Evolutionary conservation across 2,113 vertebrate species (phyloP), one percentile per base, ranked within the genome.

Genomic region (Neofelis nebulosa): DNA sequence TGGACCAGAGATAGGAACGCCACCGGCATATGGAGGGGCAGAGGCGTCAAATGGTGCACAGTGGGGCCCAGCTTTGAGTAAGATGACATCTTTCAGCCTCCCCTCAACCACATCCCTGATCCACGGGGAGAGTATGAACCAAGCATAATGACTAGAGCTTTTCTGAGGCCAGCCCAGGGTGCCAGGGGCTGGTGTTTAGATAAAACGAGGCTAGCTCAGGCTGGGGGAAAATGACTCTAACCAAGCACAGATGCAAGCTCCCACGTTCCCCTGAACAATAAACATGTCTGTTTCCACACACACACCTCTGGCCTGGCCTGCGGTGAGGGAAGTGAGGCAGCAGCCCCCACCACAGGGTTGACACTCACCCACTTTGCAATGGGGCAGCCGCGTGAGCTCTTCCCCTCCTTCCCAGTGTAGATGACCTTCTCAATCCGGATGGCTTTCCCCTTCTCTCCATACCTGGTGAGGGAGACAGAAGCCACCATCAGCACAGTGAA

Each of bases 291-390:
- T 21, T 15, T 79, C 73, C n/a, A 11, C 69, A 61, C 21, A 61
- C 36, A 29, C 7, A 9, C 8, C 25, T 38, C 25, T 12, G 19
- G 36, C 36, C 71, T 1, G 19, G 88, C 18, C 55, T 31, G 66
- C 8, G 8, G 16, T 2, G 33, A 55, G 33, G 41, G 33, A 5
- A 31, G 19, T 0, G 12, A 57, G 38, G 63, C 63, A 19, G 57
- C 16, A 38, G 61, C 66, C 38, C 13, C 25, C 50, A 63, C 65
- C 4, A 1, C 3, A 9, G 66, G 3, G 45, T 12, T 2, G 25
- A 68, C 95, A 99, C 99, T 99, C 98, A 99, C 99, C 99, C 99
- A 99, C 98, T 99, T 99, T 65, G 99, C 99, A 19, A 99, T 99
- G 85, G 99, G 99, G 97, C 99, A 99, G 98, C 99, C 99, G 14